Evolutionary conservation across 1,140 invertebrate species (phyloP).

Genomic region (Maniola jurtina): DNA sequence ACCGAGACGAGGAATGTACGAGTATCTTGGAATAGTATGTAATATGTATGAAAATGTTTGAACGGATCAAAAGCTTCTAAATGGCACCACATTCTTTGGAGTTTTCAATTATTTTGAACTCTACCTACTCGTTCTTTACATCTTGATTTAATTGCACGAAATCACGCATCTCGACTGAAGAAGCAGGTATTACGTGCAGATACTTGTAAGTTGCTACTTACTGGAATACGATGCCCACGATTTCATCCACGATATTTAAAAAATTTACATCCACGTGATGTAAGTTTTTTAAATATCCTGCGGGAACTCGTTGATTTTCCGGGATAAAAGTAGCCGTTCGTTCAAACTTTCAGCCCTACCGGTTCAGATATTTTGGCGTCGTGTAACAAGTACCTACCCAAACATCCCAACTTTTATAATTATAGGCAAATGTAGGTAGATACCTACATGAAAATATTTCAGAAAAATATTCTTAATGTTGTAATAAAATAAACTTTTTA

Average conservation of each 20-base stretch:
- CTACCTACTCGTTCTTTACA: constrained; percentile 2
- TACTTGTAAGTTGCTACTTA: background rate
- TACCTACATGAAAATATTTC: too few relatives aligned
- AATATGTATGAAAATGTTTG: constrained; percentile 18
- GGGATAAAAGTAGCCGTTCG: too few relatives aligned
- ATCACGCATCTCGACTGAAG: background rate
- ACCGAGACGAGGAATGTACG: constrained; percentile 25
- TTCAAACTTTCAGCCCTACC: too few relatives aligned
- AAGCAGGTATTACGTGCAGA: background rate
- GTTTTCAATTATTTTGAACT: constrained; percentile 11
- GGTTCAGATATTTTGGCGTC: too few relatives aligned
- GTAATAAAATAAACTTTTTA: too few relatives aligned
- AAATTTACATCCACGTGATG: too few relatives aligned
- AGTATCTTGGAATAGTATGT: constrained; percentile 14
- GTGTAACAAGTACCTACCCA: too few relatives aligned
- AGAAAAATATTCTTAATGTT: too few relatives aligned
- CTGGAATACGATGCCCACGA: background rate
- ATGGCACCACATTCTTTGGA: constrained; percentile 1
- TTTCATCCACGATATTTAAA: background rate
- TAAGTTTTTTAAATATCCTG: too few relatives aligned
- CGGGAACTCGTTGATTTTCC: too few relatives aligned
- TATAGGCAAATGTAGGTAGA: too few relatives aligned
- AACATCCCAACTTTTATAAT: too few relatives aligned
- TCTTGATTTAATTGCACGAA: constrained; percentile 5
- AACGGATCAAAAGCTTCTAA: constrained; percentile 12